These are phyloP conservation scores for Empis livida DNA, from an alignment of 2,888 invertebrate genomes.

Conservation along the genomic window DNA sequence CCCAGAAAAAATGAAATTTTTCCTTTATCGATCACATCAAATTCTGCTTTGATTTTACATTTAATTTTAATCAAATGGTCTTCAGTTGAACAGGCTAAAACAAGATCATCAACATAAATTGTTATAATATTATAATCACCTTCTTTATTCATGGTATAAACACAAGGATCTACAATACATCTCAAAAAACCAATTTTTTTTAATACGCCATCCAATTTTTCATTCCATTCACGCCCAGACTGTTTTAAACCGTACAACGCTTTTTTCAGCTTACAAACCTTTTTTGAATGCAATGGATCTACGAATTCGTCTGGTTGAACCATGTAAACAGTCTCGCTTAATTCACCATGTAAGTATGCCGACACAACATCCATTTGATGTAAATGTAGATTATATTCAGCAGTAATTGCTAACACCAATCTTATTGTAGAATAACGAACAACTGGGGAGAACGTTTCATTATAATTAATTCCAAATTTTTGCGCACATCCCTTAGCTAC, in stretches of 20 bases:
- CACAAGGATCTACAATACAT: conserved; percentile 2
- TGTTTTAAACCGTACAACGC: conserved; percentile 4
- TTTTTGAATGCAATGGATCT: background rate
- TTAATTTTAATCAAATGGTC: background rate
- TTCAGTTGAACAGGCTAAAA: background rate
- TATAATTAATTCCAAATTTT: conserved; percentile 6
- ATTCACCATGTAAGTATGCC: conserved; percentile 9
- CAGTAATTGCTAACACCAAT: conserved; percentile 5
- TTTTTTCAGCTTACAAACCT: conserved; percentile 4
- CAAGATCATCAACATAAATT: background rate
- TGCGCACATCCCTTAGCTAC: conserved; percentile 11
- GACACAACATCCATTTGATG: conserved; percentile 8
- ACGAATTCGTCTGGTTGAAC: conserved; percentile 7
- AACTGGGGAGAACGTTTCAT: conserved; percentile 9
- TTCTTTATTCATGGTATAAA: background rate
- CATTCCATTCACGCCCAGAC: conserved; percentile 4
- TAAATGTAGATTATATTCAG: conserved; percentile 5
- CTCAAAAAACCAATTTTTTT: conserved; percentile 2
- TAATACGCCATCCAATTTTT: background rate
- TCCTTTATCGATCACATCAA: background rate
- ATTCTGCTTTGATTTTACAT: background rate
- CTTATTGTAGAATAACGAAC: conserved; percentile 8
- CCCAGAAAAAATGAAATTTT: background rate
- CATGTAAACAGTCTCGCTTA: conserved; percentile 9
- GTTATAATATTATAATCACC: conserved; percentile 1